phyloP scores from a whole-genome alignment of 1,140 invertebrate genomes.

The Nebria ingens region DNA sequence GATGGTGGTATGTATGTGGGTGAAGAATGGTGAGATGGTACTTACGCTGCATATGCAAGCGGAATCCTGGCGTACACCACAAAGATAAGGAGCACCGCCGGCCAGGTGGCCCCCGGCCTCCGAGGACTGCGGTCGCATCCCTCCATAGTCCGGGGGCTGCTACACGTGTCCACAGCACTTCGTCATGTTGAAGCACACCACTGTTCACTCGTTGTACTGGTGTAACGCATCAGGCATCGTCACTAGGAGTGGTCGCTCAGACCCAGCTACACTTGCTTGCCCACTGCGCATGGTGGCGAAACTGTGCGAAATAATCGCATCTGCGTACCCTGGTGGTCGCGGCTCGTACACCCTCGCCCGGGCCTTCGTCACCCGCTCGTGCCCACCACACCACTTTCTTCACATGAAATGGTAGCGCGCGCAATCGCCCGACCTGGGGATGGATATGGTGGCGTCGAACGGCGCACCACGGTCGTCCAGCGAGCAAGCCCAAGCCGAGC shows the following conservation, averaged over 20 bases:
- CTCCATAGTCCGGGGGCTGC: constrained; percentile 29
- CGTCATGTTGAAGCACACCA: constrained; percentile 24
- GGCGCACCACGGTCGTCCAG: constrained; percentile 27
- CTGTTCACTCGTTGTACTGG: constrained; percentile 14
- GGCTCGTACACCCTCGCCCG: constrained; percentile 16
- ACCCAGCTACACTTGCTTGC: constrained; percentile 23
- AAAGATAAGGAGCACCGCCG: constrained; percentile 30
- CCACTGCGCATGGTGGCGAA: constrained; percentile 29
- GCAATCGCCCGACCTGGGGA: neutral
- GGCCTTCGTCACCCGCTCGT: neutral
- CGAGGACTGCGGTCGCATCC: constrained; percentile 18
- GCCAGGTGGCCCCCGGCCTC: constrained; percentile 17
- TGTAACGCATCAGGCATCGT: constrained; percentile 30
- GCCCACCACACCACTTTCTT: neutral
- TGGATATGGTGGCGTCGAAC: constrained; percentile 19
- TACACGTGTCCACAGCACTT: constrained; percentile 30
- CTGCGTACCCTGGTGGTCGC: constrained; percentile 16
- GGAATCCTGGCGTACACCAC: constrained; percentile 23
- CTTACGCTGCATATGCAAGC: neutral
- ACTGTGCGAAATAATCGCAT: constrained; percentile 30
- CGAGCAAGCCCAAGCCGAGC: constrained; percentile 8
- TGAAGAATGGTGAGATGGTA: neutral
- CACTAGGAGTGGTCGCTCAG: constrained; percentile 32
- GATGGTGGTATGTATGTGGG: neutral
- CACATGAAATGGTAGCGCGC: neutral